phyloP scores from a whole-genome alignment of 1,140 invertebrate species.

The Latrodectus geometricus region DNA sequence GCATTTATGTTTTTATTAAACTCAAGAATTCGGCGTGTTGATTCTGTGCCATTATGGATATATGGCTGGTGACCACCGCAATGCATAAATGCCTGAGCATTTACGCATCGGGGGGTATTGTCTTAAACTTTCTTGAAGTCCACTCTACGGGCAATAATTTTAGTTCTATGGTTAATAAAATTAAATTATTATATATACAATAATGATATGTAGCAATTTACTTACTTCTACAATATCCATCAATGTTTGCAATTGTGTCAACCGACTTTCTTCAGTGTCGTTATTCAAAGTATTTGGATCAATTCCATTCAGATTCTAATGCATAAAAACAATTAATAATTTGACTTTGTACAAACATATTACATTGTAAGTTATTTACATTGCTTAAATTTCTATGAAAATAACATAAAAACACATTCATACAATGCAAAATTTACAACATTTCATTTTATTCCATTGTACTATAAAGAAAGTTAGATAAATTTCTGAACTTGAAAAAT shows the following conservation, averaged over 20 bases:
- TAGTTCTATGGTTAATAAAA: neutral
- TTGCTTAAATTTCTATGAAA: neutral
- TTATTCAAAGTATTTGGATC: conserved; percentile 60
- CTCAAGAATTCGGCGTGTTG: too few species aligned
- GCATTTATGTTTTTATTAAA: too few species aligned
- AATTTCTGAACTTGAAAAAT: neutral
- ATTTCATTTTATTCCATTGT: too few species aligned
- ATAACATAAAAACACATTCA: neutral
- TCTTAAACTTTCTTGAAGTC: too few species aligned
- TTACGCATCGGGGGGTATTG: too few species aligned
- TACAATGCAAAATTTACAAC: too few species aligned
- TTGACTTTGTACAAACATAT: neutral
- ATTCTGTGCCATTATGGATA: too few species aligned
- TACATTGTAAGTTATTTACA: neutral
- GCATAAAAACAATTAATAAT: neutral
- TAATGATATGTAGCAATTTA: neutral
- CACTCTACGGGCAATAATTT: too few species aligned
- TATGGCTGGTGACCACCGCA: too few species aligned
- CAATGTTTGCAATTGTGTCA: conserved; percentile 64
- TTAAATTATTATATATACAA: neutral
- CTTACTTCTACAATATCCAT: conserved; percentile 64
- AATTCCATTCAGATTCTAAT: conserved; percentile 63
- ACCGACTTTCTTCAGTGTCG: conserved; percentile 63
- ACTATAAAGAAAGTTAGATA: too few species aligned
- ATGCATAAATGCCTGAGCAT: too few species aligned